phyloP scores from a whole-genome alignment of 2,797 vertebrate species.

The Manis javanica region DNA sequence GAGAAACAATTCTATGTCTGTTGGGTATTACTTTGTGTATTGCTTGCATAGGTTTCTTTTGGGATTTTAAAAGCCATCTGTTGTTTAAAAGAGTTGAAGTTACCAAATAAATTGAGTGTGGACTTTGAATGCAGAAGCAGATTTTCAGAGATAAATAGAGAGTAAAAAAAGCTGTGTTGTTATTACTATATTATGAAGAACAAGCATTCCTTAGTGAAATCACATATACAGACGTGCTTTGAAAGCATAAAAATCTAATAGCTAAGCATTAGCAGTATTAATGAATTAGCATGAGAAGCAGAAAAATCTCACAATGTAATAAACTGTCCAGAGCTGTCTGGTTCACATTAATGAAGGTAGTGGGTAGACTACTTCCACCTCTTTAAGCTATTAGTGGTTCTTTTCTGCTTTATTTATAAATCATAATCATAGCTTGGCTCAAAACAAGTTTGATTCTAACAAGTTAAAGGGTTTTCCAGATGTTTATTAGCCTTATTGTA shows the following conservation, averaged over 20 bases:
- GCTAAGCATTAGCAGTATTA: neutral
- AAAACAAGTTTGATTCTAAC: neutral
- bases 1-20: neutral
- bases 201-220: neutral
- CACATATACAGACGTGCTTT: neutral
- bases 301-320: neutral
- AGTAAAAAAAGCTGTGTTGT: neutral
- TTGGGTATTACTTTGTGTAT: conserved; percentile 32
- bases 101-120: conserved; percentile 15
- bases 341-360: neutral
- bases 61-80: conserved; percentile 40
- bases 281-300: conserved; percentile 28
- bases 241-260: neutral
- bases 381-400: neutral
- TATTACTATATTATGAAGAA: conserved; percentile 3
- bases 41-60: conserved; percentile 22
- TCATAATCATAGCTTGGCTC: neutral
- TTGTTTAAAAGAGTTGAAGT: conserved; percentile 45
- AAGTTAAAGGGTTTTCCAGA: neutral
- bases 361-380: neutral
- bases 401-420: neutral
- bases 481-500: neutral
- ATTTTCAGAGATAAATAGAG: conserved; percentile 19
- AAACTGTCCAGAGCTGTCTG: neutral
- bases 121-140: conserved; percentile 47